Evolutionary conservation across 2,888 invertebrate genomes (phyloP), one percentile per base, ranked within the genome.

Genomic region (Pandemis corylana): DNA sequence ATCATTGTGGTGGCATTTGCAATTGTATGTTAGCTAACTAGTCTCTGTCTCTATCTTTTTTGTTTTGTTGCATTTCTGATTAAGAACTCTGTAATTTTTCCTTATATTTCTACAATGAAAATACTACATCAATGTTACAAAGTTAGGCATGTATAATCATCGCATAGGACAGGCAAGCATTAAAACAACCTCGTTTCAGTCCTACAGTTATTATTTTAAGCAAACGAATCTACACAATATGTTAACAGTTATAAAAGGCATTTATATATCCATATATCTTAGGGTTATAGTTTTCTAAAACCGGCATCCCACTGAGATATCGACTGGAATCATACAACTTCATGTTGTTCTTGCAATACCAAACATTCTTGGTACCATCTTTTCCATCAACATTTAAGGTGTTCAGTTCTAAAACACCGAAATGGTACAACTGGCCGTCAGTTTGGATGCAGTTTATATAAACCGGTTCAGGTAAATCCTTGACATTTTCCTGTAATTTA

Each of bases 321-420:
- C 93, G 87, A 82, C 97, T 96, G 71, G 94, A 93, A 64, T 95
- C 94, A 81, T 96, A 98, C 28, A 98, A 85, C 78, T 96, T 90
- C 68, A 97, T 89, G 78, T 94, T 89, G 28, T 96, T 95, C 67
- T 95, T 95, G 82, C 96, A 95, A 95, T 97, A 99, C 96, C 97
- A 97, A 78, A 97, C 95, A 90, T 99, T 99, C 85, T 96, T 97
- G 0, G 94, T 87, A 42, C 95, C 95, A 41, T 95, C 93, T 13
- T 82, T 86, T 0, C 95, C 95, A 83, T 93, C 86, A 3, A 97
- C 89, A 87, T 97, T 95, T 51, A 98, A 90, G 0, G 97, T 97
- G 83, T 98, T 98, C 13, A 99, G 92, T 90, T 99, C 98, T 75
- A 97, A 96, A 20, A 98, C 95, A 5, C 97, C 96, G 86, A 98